Conservation (phyloP, 2,888 invertebrate species). For the Pemphredon lugubris region DNA sequence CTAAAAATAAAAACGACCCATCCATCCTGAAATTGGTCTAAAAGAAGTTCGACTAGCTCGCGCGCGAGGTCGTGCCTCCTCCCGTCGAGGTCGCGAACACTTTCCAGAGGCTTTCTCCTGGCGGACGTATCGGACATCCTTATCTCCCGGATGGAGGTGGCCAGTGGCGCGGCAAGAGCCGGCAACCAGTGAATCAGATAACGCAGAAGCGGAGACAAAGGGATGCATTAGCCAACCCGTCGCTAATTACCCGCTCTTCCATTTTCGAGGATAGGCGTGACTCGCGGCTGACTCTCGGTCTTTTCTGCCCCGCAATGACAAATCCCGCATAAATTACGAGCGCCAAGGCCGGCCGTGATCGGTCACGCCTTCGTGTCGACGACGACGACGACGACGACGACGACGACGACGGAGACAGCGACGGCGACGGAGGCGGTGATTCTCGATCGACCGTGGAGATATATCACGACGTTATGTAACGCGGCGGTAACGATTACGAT, state of each 20-base stretch:
- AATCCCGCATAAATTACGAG: conserved; percentile 74
- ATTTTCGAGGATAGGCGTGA: conserved; percentile 70
- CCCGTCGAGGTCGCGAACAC: no score
- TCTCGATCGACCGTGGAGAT: conserved; percentile 43
- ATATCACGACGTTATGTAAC: conserved; percentile 52
- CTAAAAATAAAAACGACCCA: no score
- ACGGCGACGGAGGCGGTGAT: conserved; percentile 12
- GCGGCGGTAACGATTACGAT: conserved; percentile 8
- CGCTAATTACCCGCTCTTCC: conserved; percentile 71
- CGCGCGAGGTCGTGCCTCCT: no score
- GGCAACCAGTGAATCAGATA: conserved; percentile 68
- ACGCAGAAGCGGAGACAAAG: conserved; percentile 70
- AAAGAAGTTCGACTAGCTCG: no score
- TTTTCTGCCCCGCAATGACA: conserved; percentile 61
- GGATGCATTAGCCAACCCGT: conserved; percentile 74
- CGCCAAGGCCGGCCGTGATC: conserved; percentile 60
- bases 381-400: no score
- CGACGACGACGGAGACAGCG: no score
- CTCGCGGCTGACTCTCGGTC: conserved; percentile 38
- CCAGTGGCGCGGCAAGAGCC: conserved; percentile 48
- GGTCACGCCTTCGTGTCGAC: conserved; percentile 63
- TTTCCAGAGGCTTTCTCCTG: conserved; percentile 54
- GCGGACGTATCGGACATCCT: conserved; percentile 43
- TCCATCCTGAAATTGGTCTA: no score
- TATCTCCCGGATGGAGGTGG: conserved; percentile 47